These are phyloP conservation scores for Allophyes oxyacanthae DNA, from an alignment of 2,888 invertebrate genomes.

Conservation along the genomic window DNA sequence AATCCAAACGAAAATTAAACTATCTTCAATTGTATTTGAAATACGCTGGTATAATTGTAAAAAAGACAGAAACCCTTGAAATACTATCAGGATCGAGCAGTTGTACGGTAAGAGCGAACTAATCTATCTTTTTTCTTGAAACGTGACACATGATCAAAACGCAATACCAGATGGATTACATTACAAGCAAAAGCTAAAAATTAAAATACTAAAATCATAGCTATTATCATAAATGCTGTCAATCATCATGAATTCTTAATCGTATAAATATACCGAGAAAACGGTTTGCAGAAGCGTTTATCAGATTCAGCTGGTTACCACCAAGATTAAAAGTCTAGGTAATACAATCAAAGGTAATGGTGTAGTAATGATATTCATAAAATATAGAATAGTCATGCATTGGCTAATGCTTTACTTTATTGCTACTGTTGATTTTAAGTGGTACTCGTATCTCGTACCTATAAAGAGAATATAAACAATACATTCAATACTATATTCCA, in stretches of 20 bases:
- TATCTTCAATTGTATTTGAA: conserved; percentile 16
- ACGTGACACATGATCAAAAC: too few species aligned
- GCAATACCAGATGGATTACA: too few species aligned
- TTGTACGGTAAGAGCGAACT: too few species aligned
- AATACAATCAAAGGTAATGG: conserved; percentile 26
- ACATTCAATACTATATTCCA: conserved; percentile 13
- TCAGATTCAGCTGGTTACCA: conserved; percentile 5
- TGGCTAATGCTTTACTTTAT: conserved; percentile 27
- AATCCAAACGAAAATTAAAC: conserved; percentile 27
- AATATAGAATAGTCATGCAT: conserved; percentile 29
- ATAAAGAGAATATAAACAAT: conserved; percentile 24
- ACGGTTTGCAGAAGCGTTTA: not conserved
- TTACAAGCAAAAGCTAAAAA: too few species aligned
- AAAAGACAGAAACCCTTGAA: too few species aligned
- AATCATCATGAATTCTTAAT: too few species aligned
- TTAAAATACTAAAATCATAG: too few species aligned
- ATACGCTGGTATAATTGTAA: too few species aligned
- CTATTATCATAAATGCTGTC: too few species aligned
- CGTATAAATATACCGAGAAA: too few species aligned
- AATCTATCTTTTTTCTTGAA: too few species aligned
- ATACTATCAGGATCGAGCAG: too few species aligned
- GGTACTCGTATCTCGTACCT: conserved; percentile 4
- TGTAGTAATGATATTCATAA: conserved; percentile 33
- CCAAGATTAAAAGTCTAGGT: conserved; percentile 14
- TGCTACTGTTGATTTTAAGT: conserved; percentile 26